Base-by-base conservation (phyloP, 2,888 invertebrate species). In the Meteorus cinctellus region DNA sequence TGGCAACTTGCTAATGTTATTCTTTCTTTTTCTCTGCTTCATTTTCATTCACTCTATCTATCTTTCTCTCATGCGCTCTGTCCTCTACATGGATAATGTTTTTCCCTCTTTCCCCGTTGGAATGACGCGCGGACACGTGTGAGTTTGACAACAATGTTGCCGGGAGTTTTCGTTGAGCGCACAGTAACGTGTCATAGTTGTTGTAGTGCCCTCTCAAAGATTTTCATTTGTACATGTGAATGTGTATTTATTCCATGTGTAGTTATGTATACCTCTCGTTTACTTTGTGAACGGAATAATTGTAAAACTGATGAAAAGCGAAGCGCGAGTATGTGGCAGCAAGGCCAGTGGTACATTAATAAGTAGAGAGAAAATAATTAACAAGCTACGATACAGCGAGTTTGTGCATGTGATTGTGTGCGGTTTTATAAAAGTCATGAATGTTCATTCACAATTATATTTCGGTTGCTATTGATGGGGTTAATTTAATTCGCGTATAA, bases 101-200 rank as follows among this genome's bases (percentile, higher is more conserved):
- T 36, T 31, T 59, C 29, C 14, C 36, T 60, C 31, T 65, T 45
- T 62, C 19, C 34, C 60, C 48, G 60, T 60, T 36, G 14, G 8
- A 63, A 69, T 68, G 65, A 66, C 36, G 59, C 63, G 19, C 41
- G 19, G 79, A 79, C 87, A 86, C 87, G 86, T 86, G 87, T 82
- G 83, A 85, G 84, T 86, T 86, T 79, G 82, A 85, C 84, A 85
- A 85, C 85, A 86, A 87, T 88, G 84, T 84, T 87, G 80, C 80
- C 83, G 79, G 67, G 82, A 85, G 85, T 85, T 84, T 83, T 84
- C 83, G 82, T 80, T 76, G 76, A 77, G 82, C 82, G 83, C 83
- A 83, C 83, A 83, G 86, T 84, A 83, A 82, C 85, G 84, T 83
- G 84, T 72, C 80, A 75, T 66, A 14, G 29, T 60, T 51, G 24